Evolutionary conservation across 2,888 invertebrate species (phyloP).

Genomic region (Prosapia bicincta): DNA sequence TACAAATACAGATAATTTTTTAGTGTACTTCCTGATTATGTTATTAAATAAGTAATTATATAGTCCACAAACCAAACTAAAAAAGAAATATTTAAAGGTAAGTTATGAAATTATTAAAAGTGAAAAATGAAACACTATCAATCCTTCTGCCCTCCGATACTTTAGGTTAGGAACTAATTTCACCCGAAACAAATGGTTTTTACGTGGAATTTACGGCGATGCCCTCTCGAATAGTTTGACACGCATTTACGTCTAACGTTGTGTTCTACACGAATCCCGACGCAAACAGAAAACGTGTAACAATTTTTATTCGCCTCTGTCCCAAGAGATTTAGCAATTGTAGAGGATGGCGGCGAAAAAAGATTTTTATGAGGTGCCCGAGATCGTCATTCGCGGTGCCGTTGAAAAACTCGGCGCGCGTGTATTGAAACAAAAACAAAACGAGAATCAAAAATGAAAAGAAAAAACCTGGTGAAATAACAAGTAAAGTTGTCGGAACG

Average conservation of each 20-base stretch:
- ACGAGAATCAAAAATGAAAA: neutral
- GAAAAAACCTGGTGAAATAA: neutral
- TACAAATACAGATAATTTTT: no score
- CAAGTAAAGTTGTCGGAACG: neutral
- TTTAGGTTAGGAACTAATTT: no score
- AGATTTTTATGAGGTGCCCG: neutral
- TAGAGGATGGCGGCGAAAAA: neutral
- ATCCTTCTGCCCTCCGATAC: no score
- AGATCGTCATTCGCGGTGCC: neutral
- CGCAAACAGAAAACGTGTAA: neutral
- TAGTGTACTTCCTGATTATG: no score
- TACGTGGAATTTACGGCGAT: neutral
- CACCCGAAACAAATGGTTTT: no score
- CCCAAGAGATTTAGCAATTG: neutral
- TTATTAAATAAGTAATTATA: no score
- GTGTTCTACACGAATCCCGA: neutral
- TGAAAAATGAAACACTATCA: no score
- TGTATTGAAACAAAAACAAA: neutral
- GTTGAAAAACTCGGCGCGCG: neutral
- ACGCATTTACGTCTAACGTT: no score
- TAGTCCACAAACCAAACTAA: no score
- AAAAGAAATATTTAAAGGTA: no score
- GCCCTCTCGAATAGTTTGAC: no score
- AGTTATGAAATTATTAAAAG: no score
- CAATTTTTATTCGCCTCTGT: neutral